A percentile compares a stretch with the other conserved stretches of the same genome.
phyloP scores from a whole-genome alignment of 2,113 vertebrate genomes.

The Rhea americana region DNA sequence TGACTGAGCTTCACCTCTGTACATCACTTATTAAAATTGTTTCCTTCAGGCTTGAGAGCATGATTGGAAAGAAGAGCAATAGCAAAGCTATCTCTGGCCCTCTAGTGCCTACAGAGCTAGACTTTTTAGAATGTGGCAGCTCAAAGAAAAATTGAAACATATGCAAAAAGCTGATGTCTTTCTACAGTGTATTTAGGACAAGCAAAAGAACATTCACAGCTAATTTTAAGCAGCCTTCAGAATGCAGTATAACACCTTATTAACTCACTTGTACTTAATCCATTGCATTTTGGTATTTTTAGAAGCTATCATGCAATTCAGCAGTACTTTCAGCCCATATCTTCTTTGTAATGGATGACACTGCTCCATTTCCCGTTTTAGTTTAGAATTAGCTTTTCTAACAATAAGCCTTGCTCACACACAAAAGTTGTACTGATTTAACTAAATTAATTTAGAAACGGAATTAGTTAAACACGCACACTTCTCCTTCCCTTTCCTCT shows the following conservation, averaged over 20 bases:
- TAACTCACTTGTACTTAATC: constrained; percentile 44
- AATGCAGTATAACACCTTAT: constrained; percentile 26
- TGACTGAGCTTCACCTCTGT: not conserved
- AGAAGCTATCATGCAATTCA: constrained; percentile 37
- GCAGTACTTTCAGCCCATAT: not conserved
- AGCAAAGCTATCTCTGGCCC: not conserved
- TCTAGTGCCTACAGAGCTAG: constrained; percentile 7
- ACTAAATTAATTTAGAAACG: not conserved
- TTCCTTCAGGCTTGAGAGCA: constrained; percentile 18
- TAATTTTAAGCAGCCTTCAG: constrained; percentile 59
- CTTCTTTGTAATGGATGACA: not conserved
- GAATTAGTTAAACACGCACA: not conserved
- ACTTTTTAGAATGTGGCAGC: not conserved
- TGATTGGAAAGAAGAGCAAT: constrained; percentile 3
- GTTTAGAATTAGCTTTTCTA: not conserved
- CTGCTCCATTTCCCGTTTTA: not conserved
- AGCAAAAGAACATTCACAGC: constrained; percentile 31
- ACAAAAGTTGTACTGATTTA: not conserved
- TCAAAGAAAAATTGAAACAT: not conserved
- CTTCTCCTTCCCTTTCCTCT: not conserved
- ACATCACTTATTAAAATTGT: not conserved
- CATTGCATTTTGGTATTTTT: constrained; percentile 50
- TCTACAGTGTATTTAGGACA: constrained; percentile 37
- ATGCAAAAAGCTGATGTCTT: not conserved
- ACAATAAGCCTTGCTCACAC: not conserved